These are phyloP conservation scores for Charadrius vociferus DNA, from an alignment of 2,113 vertebrate genomes.

Conservation along the genomic window DNA sequence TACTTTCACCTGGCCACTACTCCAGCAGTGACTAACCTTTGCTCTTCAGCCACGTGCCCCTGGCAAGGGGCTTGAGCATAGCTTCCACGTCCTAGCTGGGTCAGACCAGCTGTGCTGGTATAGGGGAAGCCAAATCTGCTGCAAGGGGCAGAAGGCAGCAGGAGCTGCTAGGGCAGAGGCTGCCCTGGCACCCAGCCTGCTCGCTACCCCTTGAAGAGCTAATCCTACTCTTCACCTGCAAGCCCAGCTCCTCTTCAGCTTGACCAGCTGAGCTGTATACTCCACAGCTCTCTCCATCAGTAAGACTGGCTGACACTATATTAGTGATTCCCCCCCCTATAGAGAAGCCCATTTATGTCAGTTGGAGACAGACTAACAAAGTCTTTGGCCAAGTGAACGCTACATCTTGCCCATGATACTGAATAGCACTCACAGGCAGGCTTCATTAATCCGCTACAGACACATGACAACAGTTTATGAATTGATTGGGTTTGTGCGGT, in stretches of 20 bases:
- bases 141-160: neutral
- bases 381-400: neutral
- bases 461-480: neutral
- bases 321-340: neutral
- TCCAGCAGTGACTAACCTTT: neutral
- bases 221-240: neutral
- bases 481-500: neutral
- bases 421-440: neutral
- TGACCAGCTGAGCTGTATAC: neutral
- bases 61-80: neutral
- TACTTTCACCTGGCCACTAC: neutral
- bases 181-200: neutral
- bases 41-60: neutral
- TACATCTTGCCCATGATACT: neutral
- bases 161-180: neutral
- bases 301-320: neutral
- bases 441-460: constrained; percentile 22
- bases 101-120: neutral
- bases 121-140: neutral
- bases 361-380: constrained; percentile 10
- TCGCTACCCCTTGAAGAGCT: neutral
- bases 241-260: neutral
- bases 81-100: neutral
- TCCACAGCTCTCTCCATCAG: neutral
- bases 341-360: constrained; percentile 2